phyloP scores from a whole-genome alignment of 2,797 vertebrate genomes.

The Rachycentron canadum region DNA sequence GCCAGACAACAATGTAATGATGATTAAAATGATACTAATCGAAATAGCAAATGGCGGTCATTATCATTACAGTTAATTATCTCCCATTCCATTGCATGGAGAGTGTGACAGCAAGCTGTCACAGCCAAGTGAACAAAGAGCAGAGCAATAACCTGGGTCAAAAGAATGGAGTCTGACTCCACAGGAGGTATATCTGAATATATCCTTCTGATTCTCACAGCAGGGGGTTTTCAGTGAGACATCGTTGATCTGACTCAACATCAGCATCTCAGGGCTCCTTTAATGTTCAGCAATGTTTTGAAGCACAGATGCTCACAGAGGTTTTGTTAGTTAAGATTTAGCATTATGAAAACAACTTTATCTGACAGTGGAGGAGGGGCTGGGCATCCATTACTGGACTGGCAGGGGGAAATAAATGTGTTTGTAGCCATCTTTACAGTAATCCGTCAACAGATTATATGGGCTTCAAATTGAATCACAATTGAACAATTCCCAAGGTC shows the following conservation, averaged over 20 bases:
- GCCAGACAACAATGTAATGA: constrained; percentile 77
- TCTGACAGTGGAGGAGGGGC: not conserved
- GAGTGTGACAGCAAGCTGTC: constrained; percentile 54
- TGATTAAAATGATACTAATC: constrained; percentile 77
- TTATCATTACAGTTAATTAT: constrained; percentile 80
- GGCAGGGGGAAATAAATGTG: constrained; percentile 16
- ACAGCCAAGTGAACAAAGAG: constrained; percentile 50
- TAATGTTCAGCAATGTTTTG: not conserved
- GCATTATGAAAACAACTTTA: constrained; percentile 15
- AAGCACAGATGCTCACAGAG: constrained; percentile 13
- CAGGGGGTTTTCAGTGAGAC: constrained; percentile 15
- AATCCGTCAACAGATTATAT: constrained; percentile 49
- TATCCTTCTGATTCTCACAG: constrained; percentile 60
- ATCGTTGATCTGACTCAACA: constrained; percentile 18
- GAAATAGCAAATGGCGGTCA: constrained; percentile 69
- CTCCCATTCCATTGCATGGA: constrained; percentile 38
- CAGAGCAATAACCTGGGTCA: constrained; percentile 60
- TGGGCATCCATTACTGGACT: constrained; percentile 6
- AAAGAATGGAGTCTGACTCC: constrained; percentile 36
- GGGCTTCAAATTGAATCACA: constrained; percentile 59
- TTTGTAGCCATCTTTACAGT: constrained; percentile 26
- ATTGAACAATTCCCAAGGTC: constrained; percentile 71
- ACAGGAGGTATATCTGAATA: constrained; percentile 36
- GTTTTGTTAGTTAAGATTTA: constrained; percentile 28
- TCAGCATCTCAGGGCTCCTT: constrained; percentile 14